Conservation (phyloP, 2,888 invertebrate species). For the Habroteleia sp. region DNA sequence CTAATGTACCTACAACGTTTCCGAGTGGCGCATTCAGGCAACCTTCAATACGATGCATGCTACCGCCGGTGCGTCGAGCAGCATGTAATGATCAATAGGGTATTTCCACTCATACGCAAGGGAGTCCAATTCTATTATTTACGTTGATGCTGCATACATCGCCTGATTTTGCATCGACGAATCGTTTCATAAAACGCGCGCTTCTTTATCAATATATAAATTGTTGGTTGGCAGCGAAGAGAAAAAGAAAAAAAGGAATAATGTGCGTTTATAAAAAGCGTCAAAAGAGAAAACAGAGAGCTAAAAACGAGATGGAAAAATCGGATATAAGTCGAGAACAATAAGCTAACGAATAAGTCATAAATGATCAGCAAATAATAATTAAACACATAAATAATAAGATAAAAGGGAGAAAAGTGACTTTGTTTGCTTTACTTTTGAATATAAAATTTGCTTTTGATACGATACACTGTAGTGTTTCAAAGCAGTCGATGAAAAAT, state of each 20-base stretch:
- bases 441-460: too few species aligned
- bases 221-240: constrained; percentile 19
- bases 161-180: constrained; percentile 46
- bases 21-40: constrained; percentile 60
- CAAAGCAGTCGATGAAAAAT: too few species aligned
- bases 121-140: constrained; percentile 53
- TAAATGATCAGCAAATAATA: too few species aligned
- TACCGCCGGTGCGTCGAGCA: constrained; percentile 44
- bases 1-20: constrained; percentile 58
- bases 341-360: too few species aligned
- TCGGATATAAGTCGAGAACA: too few species aligned
- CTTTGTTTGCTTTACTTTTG: too few species aligned
- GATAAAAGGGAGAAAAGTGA: too few species aligned
- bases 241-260: constrained; percentile 8
- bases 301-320: too few species aligned
- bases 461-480: too few species aligned
- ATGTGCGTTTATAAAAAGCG: constrained; percentile 20
- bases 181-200: constrained; percentile 29
- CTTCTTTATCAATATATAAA: constrained; percentile 48
- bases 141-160: constrained; percentile 45
- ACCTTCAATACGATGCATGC: constrained; percentile 56
- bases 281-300: background rate
- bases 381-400: too few species aligned
- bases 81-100: constrained; percentile 62
- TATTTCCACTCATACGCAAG: constrained; percentile 56